phyloP scores from a whole-genome alignment of 2,888 invertebrate species.

The Mesoligia furuncula region DNA sequence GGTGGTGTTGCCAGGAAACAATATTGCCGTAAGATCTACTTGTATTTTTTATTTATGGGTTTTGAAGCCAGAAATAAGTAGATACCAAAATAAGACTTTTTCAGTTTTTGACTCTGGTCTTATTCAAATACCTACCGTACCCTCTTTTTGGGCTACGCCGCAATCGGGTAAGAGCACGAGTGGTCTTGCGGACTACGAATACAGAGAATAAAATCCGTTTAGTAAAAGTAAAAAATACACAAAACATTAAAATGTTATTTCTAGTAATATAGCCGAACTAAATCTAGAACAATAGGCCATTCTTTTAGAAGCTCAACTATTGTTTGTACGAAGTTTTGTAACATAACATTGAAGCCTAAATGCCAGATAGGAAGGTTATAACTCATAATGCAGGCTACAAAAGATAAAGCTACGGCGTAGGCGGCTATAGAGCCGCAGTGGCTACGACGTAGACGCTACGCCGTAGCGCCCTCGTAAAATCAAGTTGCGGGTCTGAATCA shows the following conservation, averaged over 20 bases:
- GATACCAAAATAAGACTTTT: neutral
- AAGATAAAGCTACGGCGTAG: conserved; percentile 66
- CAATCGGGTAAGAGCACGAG: neutral
- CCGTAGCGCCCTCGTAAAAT: conserved; percentile 47
- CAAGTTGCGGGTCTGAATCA: conserved; percentile 26
- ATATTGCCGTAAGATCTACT: neutral
- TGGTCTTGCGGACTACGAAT: neutral
- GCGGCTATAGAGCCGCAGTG: conserved; percentile 43
- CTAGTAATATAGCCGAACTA: conserved; percentile 12
- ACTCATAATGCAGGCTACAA: conserved; percentile 31
- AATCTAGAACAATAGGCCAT: conserved; percentile 27
- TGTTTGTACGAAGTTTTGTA: conserved; percentile 17
- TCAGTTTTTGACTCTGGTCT: neutral
- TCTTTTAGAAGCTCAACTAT: conserved; percentile 25
- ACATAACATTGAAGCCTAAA: conserved; percentile 41
- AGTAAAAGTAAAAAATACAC: neutral
- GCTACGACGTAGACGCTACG: conserved; percentile 67
- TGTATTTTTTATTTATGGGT: neutral
- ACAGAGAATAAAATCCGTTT: neutral
- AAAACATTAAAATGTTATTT: neutral
- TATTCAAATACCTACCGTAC: neutral
- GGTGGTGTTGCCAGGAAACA: neutral
- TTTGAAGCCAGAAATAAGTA: neutral
- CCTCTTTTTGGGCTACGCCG: neutral
- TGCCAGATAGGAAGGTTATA: conserved; percentile 41